Base-by-base conservation (phyloP, 1,140 invertebrate genomes). In the Apis laboriosa region DNA sequence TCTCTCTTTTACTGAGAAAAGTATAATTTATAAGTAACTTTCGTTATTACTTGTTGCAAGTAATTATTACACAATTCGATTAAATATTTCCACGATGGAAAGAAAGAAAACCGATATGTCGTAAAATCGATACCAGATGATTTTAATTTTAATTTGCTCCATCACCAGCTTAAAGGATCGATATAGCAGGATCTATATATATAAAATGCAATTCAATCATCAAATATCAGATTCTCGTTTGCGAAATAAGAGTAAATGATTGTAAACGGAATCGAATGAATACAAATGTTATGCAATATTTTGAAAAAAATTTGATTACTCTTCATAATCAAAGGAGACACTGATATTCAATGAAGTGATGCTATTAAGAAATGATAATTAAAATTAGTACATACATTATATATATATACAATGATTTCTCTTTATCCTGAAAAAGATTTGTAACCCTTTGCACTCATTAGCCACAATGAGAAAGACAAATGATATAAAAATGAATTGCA, bases 91-190 rank as follows among this genome's bases (percentile, higher is more conserved):
- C 21, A 28, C 34, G 34, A 43, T 61, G 61, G 81, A 68, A 66
- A 56, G 53, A 51, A 53, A 74, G 53, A 73, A 19, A 58, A 61
- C n/a, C 66, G 73, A 73, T 58, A 19, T 61, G 28, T 60, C 43
- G n/a, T 55, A 67, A 72, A 83, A 24, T n/a, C 58, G 73, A 24
- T 74, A 73, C 60, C 67, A 75, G 24, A 43, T 49, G 68, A 84
- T 55, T 55, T 68, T 56, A 58, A 79, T 71, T 43, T 66, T 84
- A 64, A n/a, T n/a, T n/a, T 70, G 60, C 24, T 82, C 87, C 87
- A 66, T 60, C 87, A 88, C 87, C 87, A 86, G 63, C 77, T 83
- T 74, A 55, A 80, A 63, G 80, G 60, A 73, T 78, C 73, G 43
- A 49, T 51, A 24, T 76, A 81, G 63, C 80, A 53, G 63, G 43